Evolutionary conservation across 1,140 invertebrate species (phyloP).

Genomic region (Zaprionus nigranus): DNA sequence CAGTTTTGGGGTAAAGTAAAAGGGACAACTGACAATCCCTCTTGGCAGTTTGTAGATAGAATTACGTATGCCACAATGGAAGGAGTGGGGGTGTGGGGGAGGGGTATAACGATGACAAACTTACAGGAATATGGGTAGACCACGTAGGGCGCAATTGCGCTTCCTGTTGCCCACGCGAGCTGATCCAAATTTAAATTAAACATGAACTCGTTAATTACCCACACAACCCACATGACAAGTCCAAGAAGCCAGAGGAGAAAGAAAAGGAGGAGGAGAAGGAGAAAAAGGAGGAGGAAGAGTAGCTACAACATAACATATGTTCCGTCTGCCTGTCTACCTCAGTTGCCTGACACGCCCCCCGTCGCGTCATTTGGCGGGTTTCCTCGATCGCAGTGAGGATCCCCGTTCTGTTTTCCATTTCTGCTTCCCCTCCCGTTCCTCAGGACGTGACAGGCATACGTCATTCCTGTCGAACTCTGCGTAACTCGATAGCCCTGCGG

Average conservation of each 20-base stretch:
- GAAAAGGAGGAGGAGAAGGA: background rate
- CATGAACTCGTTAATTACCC: slow-evolving; percentile 74
- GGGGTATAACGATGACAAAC: slow-evolving; percentile 5
- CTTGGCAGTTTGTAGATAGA: slow-evolving; percentile 59
- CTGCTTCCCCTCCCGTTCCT: slow-evolving; percentile 16
- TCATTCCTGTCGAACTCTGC: slow-evolving; percentile 42
- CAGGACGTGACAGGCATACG: slow-evolving; percentile 73
- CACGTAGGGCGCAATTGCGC: slow-evolving; percentile 17
- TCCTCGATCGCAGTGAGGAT: slow-evolving; percentile 57
- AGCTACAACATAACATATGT: slow-evolving; percentile 30
- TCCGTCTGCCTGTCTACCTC: slow-evolving; percentile 36
- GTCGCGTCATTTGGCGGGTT: slow-evolving; percentile 66
- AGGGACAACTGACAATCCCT: slow-evolving; percentile 38
- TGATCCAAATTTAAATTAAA: slow-evolving; percentile 76
- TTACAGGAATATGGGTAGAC: slow-evolving; percentile 14
- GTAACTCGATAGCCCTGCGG: too few relatives aligned
- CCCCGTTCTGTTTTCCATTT: background rate
- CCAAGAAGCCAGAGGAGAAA: slow-evolving; percentile 3
- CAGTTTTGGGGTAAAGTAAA: slow-evolving; percentile 15
- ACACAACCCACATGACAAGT: slow-evolving; percentile 50
- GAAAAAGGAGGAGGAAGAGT: slow-evolving; percentile 18
- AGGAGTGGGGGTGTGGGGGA: background rate
- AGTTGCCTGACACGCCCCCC: slow-evolving; percentile 36
- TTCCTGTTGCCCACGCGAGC: slow-evolving; percentile 68
- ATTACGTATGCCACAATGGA: slow-evolving; percentile 44